Conservation (phyloP, 2,888 invertebrate genomes). For the Ophioninae sp. region DNA sequence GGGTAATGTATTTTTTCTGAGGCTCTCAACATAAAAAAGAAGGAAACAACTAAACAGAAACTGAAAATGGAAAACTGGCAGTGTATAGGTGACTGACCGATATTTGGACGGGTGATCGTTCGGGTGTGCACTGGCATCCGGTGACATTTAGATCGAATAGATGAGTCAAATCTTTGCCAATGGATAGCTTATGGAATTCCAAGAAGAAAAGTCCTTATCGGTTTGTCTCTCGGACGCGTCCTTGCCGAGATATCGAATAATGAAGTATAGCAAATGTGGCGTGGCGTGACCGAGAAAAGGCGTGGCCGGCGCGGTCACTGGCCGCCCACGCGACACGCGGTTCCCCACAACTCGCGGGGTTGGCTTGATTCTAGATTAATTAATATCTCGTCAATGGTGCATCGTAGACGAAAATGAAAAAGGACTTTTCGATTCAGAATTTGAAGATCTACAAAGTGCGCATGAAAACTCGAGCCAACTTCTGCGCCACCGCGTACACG, state of each 20-base stretch:
- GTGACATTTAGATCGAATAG: neutral
- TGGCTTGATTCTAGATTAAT: neutral
- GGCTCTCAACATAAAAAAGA: neutral
- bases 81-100: neutral
- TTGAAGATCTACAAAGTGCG: neutral
- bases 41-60: neutral
- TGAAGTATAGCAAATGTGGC: neutral
- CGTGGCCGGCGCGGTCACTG: neutral
- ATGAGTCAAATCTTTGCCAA: neutral
- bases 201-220: neutral
- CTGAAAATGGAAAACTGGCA: neutral
- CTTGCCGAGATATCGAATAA: neutral
- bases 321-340: too few species aligned
- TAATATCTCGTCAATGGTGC: neutral
- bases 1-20: slow-evolving; percentile 43
- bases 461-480: neutral
- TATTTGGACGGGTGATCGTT: neutral
- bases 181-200: neutral
- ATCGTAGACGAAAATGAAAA: neutral
- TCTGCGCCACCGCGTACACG: neutral
- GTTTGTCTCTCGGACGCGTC: neutral
- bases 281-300: neutral
- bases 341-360: neutral
- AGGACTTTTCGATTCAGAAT: neutral
- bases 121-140: neutral